A percentile compares a stretch with the other conserved stretches of the same genome.
Conservation (phyloP, 1,140 invertebrate species). For the Colletes latitarsis region DNA sequence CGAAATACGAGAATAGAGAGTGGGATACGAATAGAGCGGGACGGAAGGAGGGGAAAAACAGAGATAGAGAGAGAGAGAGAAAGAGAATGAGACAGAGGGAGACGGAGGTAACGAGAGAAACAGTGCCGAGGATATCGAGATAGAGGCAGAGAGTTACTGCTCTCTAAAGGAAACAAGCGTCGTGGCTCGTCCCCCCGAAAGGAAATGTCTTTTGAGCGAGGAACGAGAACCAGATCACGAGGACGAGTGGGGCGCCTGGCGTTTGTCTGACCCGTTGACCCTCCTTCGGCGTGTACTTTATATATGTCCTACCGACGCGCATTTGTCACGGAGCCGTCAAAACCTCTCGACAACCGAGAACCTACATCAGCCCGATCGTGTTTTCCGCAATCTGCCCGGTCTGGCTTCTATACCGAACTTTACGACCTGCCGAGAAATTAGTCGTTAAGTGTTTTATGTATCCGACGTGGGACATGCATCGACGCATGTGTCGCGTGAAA, state of each 20-base stretch:
- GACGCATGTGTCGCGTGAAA: slow-evolving; percentile 53
- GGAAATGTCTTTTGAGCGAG: slow-evolving; percentile 69
- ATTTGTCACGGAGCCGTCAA: slow-evolving; percentile 69
- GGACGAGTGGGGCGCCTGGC: slow-evolving; percentile 63
- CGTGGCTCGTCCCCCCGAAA: slow-evolving; percentile 48
- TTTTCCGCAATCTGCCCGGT: slow-evolving; percentile 30
- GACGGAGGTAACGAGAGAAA: slow-evolving; percentile 22
- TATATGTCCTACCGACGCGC: slow-evolving; percentile 23
- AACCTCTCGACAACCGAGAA: slow-evolving; percentile 58
- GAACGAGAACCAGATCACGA: slow-evolving; percentile 69
- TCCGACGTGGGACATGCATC: slow-evolving; percentile 60
- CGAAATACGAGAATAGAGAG: slow-evolving; percentile 24
- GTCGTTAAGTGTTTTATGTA: slow-evolving; percentile 73
- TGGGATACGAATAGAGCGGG: slow-evolving; percentile 5
- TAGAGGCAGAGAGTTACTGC: not conserved
- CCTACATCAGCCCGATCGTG: slow-evolving; percentile 45
- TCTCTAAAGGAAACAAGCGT: slow-evolving; percentile 64
- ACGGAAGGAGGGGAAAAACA: slow-evolving; percentile 18
- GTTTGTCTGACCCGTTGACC: slow-evolving; percentile 64
- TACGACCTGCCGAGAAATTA: slow-evolving; percentile 67
- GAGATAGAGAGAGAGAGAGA: slow-evolving; percentile 4
- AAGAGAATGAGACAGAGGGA: no score
- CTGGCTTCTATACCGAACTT: not conserved
- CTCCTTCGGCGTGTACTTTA: slow-evolving; percentile 32
- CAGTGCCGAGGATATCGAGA: slow-evolving; percentile 7